Evolutionary conservation across 2,888 invertebrate species (phyloP).

Genomic region (Synergus itoensis): DNA sequence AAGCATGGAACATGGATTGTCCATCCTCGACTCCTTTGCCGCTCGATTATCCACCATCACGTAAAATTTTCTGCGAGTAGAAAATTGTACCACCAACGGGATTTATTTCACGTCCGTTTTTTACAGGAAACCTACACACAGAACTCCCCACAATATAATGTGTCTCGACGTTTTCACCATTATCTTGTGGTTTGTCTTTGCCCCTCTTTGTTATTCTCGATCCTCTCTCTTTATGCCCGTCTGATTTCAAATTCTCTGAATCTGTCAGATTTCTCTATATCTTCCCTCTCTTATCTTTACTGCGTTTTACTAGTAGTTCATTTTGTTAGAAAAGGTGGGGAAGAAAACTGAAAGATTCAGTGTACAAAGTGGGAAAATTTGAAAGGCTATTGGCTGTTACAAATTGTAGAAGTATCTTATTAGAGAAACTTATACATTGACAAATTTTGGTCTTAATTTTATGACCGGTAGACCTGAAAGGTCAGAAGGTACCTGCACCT

Average conservation of each 20-base stretch:
- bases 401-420: too few species aligned
- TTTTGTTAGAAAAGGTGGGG: too few species aligned
- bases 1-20: conserved; percentile 13
- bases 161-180: conserved; percentile 29
- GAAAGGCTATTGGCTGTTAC: too few species aligned
- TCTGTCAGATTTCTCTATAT: conserved; percentile 21
- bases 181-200: conserved; percentile 3
- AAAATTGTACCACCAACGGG: conserved; percentile 13
- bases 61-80: conserved; percentile 25
- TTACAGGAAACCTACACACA: not conserved
- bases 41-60: conserved; percentile 17
- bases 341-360: too few species aligned
- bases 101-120: conserved; percentile 29
- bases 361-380: too few species aligned
- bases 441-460: too few species aligned
- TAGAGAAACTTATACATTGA: too few species aligned
- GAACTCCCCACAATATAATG: not conserved
- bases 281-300: not conserved
- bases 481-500: too few species aligned
- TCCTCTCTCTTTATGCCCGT: not conserved
- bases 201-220: conserved; percentile 16
- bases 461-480: too few species aligned
- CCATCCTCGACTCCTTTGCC: not conserved
- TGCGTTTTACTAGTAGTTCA: not conserved
- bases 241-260: conserved; percentile 16